Evolutionary conservation across 2,797 vertebrate genomes (phyloP).

Genomic region (Taeniopygia guttata): DNA sequence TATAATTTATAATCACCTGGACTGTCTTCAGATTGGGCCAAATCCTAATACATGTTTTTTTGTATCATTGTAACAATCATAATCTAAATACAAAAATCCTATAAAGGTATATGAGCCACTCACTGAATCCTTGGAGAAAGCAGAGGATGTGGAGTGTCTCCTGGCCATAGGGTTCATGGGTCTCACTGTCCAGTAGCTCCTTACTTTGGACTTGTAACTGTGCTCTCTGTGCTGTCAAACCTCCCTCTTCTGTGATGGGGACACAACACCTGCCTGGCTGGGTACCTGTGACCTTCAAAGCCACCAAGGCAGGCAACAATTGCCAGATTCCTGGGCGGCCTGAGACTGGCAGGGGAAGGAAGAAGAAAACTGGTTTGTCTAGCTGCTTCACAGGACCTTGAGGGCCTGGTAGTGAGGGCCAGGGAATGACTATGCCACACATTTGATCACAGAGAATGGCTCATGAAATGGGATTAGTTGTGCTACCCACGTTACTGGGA

Average conservation of each 20-base stretch:
- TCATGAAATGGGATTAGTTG: background rate
- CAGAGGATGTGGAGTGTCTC: background rate
- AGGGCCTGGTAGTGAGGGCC: background rate
- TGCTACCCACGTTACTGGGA: background rate
- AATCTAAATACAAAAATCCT: background rate
- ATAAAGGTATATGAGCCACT: background rate
- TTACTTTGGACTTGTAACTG: background rate
- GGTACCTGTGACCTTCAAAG: background rate
- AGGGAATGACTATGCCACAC: background rate
- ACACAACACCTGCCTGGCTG: background rate
- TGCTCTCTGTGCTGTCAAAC: background rate
- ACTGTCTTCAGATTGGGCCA: background rate
- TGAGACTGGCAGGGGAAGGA: background rate
- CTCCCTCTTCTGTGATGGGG: background rate
- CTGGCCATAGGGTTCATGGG: rapidly evolving
- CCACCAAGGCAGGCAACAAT: background rate
- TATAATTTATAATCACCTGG: background rate
- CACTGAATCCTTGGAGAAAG: background rate
- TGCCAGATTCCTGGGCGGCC: background rate
- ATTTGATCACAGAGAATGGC: background rate
- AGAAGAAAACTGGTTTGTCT: background rate
- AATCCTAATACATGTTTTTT: background rate
- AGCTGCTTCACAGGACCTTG: background rate
- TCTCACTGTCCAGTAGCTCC: background rate
- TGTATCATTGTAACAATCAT: background rate